Percentiles rank a stretch among this genome's conserved stretches.
Conservation (phyloP, 2,113 vertebrate species). For the Saimiri boliviensis region DNA sequence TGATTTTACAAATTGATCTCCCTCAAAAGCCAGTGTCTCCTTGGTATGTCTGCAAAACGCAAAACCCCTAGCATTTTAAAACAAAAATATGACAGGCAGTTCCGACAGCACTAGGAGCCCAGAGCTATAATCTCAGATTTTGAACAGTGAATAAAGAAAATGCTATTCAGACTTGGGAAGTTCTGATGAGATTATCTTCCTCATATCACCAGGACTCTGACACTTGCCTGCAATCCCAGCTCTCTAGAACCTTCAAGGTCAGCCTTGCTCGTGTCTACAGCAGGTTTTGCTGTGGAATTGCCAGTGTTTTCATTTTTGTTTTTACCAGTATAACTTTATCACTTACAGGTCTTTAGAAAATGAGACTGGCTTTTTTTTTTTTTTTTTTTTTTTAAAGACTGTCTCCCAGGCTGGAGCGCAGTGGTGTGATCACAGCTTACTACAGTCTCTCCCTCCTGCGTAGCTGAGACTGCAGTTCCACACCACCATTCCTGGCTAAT, state of each 20-base stretch:
- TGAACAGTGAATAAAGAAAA: neutral
- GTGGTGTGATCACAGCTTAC: too few species aligned
- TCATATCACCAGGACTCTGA: neutral
- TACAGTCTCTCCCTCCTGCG: too few species aligned
- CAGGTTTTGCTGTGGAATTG: neutral
- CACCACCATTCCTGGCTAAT: too few species aligned
- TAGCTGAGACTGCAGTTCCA: too few species aligned
- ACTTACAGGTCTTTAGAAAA: neutral
- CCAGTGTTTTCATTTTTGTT: neutral
- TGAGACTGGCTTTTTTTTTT: neutral
- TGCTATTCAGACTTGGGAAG: neutral
- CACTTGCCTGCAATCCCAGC: accelerated
- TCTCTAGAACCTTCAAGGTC: accelerated
- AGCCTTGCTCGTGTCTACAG: accelerated
- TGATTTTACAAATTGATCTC: neutral
- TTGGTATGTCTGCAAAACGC: neutral
- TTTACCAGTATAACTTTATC: neutral
- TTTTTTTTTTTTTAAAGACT: too few species aligned
- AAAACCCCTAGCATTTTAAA: neutral
- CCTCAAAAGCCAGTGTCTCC: neutral
- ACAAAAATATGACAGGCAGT: neutral
- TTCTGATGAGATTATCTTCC: neutral
- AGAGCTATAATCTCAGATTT: neutral
- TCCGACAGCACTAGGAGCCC: neutral
- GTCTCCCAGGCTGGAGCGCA: too few species aligned